Evolutionary conservation across 2,797 vertebrate genomes (phyloP).

Genomic region (Mareca strepera): DNA sequence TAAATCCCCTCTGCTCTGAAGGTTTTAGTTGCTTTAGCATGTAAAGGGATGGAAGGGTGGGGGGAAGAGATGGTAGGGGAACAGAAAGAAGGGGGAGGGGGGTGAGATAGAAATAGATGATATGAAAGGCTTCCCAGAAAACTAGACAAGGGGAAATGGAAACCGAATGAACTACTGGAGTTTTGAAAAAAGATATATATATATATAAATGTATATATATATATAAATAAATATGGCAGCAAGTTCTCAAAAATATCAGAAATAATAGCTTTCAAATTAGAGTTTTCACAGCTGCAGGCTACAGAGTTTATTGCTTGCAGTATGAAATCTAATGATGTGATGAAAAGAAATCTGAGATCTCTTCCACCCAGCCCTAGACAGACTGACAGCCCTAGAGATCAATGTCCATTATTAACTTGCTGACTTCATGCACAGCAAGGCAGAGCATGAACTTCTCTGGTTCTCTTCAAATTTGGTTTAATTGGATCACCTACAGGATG

Average conservation of each 20-base stretch:
- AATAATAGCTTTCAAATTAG: slow-evolving; percentile 31
- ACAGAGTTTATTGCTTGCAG: slow-evolving; percentile 34
- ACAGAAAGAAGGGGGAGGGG: neutral
- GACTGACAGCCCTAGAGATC: slow-evolving; percentile 38
- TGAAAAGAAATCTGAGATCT: neutral
- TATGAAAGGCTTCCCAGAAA: neutral
- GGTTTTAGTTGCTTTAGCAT: slow-evolving; percentile 18
- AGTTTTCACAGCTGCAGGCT: slow-evolving; percentile 36
- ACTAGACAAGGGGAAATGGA: neutral
- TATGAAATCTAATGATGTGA: slow-evolving; percentile 37
- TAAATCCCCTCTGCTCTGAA: neutral
- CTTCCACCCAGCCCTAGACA: slow-evolving; percentile 8
- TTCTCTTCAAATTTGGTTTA: slow-evolving; percentile 57
- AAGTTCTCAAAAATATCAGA: slow-evolving; percentile 14
- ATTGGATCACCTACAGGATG: slow-evolving; percentile 64
- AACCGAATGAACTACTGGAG: neutral
- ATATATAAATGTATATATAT: neutral
- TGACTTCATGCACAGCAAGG: slow-evolving; percentile 36
- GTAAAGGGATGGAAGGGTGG: neutral
- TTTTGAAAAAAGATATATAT: neutral
- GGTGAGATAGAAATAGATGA: neutral
- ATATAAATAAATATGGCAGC: neutral
- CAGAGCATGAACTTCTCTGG: slow-evolving; percentile 46
- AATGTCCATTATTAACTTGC: slow-evolving; percentile 49
- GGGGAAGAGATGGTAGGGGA: neutral